These are phyloP conservation scores for Hypocryptadius cinnamomeus DNA, from an alignment of 2,113 vertebrate genomes.

Conservation along the genomic window DNA sequence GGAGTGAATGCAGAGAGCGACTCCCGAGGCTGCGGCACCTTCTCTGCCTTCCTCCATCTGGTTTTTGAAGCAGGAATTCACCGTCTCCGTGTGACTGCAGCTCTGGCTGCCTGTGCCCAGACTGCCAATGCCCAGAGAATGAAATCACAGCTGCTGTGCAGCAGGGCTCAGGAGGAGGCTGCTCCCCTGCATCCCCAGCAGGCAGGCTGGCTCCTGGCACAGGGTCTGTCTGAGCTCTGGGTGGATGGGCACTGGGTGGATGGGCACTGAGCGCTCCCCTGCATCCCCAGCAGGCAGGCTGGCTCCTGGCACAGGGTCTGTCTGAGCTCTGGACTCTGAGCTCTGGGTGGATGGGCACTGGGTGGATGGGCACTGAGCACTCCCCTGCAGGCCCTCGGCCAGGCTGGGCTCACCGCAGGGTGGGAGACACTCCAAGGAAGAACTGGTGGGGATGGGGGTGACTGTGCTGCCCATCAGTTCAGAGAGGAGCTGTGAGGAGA, in stretches of 20 bases:
- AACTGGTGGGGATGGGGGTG: background rate
- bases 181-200: background rate
- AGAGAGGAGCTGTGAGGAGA: background rate
- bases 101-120: background rate
- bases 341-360: accelerated
- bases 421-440: background rate
- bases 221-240: too few relatives aligned
- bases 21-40: accelerated
- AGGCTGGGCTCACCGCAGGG: background rate
- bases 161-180: background rate
- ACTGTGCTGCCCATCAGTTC: background rate
- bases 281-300: background rate
- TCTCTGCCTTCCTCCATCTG: background rate
- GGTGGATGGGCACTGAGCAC: too few relatives aligned
- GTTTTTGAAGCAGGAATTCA: background rate
- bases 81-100: background rate
- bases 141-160: background rate
- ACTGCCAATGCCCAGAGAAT: background rate
- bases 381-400: too few relatives aligned
- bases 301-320: too few relatives aligned
- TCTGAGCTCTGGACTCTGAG: too few relatives aligned
- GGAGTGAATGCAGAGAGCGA: accelerated
- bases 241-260: background rate
- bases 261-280: too few relatives aligned
- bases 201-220: too few relatives aligned